These are phyloP conservation scores for Acipenser transmontanus DNA, from an alignment of 2,797 vertebrate genomes.

Conservation along the genomic window DNA sequence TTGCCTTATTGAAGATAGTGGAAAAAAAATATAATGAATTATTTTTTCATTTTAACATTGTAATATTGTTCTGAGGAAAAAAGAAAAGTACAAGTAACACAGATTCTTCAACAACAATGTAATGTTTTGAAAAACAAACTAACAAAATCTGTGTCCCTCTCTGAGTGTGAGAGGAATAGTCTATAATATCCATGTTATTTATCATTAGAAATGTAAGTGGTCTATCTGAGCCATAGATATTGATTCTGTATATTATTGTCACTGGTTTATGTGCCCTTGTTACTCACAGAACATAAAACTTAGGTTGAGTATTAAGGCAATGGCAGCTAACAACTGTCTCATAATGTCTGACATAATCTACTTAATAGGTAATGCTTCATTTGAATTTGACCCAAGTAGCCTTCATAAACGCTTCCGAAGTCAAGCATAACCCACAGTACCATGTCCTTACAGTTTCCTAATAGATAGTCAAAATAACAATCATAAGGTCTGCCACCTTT, in stretches of 20 bases:
- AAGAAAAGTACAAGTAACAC: not conserved
- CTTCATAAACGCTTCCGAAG: no score
- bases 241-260: constrained; percentile 64
- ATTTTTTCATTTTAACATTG: constrained; percentile 33
- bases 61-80: constrained; percentile 27
- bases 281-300: no score
- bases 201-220: constrained; percentile 29
- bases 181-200: constrained; percentile 40
- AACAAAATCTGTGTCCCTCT: not conserved
- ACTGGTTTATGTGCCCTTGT: constrained; percentile 62
- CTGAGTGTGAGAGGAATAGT: not conserved
- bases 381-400: no score
- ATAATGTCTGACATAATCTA: no score
- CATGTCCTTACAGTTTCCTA: no score
- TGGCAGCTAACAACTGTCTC: no score
- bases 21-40: constrained; percentile 26
- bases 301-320: no score
- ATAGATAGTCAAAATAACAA: no score
- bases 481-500: no score
- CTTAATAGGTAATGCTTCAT: no score
- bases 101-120: constrained; percentile 4
- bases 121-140: not conserved
- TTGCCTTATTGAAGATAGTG: constrained; percentile 50
- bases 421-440: no score
- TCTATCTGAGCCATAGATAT: constrained; percentile 55